Evolutionary conservation across 23 tunicate genomes (phyloP).

Genomic region (Aplidium turbinatum): DNA sequence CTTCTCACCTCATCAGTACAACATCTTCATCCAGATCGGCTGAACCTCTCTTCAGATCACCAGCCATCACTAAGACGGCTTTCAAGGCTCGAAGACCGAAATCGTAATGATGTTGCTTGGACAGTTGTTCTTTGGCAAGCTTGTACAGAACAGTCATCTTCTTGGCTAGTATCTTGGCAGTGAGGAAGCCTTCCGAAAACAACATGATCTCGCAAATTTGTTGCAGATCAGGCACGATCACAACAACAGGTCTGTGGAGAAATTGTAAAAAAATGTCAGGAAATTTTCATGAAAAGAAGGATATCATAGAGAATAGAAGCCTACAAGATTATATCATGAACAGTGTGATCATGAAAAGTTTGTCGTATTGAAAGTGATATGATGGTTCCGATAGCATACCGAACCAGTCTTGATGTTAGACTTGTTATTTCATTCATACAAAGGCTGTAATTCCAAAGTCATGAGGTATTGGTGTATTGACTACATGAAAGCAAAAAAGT

Average conservation of each 20-base stretch:
- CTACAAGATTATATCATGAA: no score
- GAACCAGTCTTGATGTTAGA: no score
- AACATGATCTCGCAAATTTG: constrained; percentile 99
- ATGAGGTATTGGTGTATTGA: no score
- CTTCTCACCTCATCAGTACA: constrained; percentile 83
- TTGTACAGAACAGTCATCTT: constrained; percentile 98
- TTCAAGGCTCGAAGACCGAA: constrained; percentile 97
- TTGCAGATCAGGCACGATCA: constrained; percentile 97
- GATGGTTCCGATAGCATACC: background rate
- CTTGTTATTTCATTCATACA: no score
- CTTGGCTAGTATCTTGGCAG: constrained; percentile 94
- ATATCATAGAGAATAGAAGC: background rate
- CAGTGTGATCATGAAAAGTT: no score
- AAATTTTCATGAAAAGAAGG: background rate
- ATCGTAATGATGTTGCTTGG: constrained; percentile 98
- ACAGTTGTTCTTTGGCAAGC: constrained; percentile 95
- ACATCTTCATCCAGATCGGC: constrained; percentile 95
- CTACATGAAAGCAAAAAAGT: no score
- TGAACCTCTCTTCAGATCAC: constrained; percentile 94
- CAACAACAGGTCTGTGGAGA: constrained; percentile 89
- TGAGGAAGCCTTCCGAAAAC: constrained; percentile 95
- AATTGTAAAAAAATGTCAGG: no score
- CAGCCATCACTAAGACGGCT: constrained; percentile 98
- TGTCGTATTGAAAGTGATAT: background rate
- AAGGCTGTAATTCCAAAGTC: no score